A percentile compares a stretch with the other conserved stretches of the same genome.
phyloP scores from a whole-genome alignment of 1,140 invertebrate genomes.

The Galendromus occidentalis region DNA sequence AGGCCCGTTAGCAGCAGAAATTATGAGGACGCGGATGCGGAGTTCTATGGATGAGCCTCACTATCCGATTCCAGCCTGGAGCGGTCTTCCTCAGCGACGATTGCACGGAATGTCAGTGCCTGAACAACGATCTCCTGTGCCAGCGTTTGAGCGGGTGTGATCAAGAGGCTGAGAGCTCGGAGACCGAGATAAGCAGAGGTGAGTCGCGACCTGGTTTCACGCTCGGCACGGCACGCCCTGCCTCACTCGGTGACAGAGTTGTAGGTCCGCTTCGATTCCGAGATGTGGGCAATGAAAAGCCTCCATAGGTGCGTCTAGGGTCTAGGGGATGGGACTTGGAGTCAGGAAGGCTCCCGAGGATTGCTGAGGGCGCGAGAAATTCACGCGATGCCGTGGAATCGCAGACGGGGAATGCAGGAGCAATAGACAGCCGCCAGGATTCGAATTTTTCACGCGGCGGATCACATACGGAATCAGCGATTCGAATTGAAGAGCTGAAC shows the following conservation, averaged over 20 bases:
- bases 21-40: background rate
- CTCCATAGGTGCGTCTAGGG: no score
- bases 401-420: background rate
- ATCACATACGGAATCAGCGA: background rate
- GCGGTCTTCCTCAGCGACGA: constrained; percentile 33
- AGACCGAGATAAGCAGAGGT: background rate
- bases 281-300: no score
- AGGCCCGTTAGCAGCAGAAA: no score
- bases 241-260: no score
- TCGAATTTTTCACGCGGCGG: background rate
- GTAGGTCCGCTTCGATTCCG: no score
- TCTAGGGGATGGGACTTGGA: no score
- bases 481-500: background rate
- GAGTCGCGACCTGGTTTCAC: no score
- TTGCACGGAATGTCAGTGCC: constrained; percentile 49
- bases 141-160: background rate
- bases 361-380: no score
- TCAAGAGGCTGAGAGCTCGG: background rate
- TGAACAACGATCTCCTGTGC: constrained; percentile 45
- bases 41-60: background rate
- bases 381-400: no score
- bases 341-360: no score
- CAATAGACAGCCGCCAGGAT: background rate
- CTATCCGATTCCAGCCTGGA: constrained; percentile 34
- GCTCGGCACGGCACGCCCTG: no score